Evolutionary conservation across 92 coral and sea anemone genomes (phyloP).

Genomic region (Heteractis magnifica): DNA sequence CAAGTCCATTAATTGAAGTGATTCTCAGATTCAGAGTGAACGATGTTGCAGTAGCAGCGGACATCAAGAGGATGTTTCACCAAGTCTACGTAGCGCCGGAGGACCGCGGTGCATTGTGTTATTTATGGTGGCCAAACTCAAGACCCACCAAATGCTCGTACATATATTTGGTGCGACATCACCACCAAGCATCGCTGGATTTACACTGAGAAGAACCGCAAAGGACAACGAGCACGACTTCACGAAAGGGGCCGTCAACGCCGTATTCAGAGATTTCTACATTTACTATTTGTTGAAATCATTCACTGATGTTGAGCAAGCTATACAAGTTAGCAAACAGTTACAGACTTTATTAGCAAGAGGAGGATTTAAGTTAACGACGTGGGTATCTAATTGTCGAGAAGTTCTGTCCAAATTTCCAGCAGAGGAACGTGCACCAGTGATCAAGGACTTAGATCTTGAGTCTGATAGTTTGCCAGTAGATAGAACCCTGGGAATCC

Average conservation of each 20-base stretch:
- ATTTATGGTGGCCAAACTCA: slow-evolving; percentile 66
- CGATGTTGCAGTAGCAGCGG: slow-evolving; percentile 60
- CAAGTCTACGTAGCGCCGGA: slow-evolving; percentile 66
- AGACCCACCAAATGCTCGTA: slow-evolving; percentile 50
- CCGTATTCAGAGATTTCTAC: slow-evolving; percentile 51
- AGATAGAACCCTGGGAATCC: slow-evolving; percentile 61
- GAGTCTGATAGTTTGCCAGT: slow-evolving; percentile 46
- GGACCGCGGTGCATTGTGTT: slow-evolving; percentile 65
- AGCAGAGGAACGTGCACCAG: slow-evolving; percentile 41
- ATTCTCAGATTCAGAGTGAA: slow-evolving; percentile 57
- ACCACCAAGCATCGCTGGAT: slow-evolving; percentile 58
- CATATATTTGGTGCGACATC: slow-evolving; percentile 65
- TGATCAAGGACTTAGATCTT: slow-evolving; percentile 46
- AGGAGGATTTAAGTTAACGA: slow-evolving; percentile 70
- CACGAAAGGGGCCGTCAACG: slow-evolving; percentile 35
- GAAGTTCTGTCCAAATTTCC: slow-evolving; percentile 62
- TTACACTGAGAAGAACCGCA: slow-evolving; percentile 51
- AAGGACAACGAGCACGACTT: slow-evolving; percentile 45
- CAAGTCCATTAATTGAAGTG: slow-evolving; percentile 59
- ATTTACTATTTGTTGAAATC: slow-evolving; percentile 62
- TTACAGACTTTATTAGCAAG: slow-evolving; percentile 38
- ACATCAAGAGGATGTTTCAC: slow-evolving; percentile 63
- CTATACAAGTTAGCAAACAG: slow-evolving; percentile 48
- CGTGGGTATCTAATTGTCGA: slow-evolving; percentile 60
- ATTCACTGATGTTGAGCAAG: slow-evolving; percentile 44